A percentile compares a stretch with the other conserved stretches of the same genome.
Evolutionary conservation across 2,888 invertebrate genomes (phyloP).

Genomic region (Meliscaeva auricollis): DNA sequence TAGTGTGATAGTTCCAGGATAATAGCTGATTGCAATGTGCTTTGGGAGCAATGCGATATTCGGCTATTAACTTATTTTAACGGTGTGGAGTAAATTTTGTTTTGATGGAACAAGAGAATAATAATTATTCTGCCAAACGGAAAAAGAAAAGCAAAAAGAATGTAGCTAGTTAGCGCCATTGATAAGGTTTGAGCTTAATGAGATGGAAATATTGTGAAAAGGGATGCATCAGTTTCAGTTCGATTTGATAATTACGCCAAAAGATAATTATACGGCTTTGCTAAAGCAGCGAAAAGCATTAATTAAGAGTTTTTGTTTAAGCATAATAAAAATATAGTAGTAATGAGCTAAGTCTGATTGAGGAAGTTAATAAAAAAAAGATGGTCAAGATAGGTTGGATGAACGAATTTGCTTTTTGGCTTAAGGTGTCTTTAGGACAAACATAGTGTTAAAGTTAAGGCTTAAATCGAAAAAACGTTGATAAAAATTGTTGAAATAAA

Average conservation of each 20-base stretch:
- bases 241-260: neutral
- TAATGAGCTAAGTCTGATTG: too few relatives aligned
- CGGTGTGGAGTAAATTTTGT: constrained; percentile 29
- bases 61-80: constrained; percentile 38
- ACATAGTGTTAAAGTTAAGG: too few relatives aligned
- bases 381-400: too few relatives aligned
- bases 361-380: too few relatives aligned
- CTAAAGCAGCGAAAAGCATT: neutral
- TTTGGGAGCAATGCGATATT: neutral
- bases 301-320: neutral
- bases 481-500: too few relatives aligned
- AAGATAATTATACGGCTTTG: neutral
- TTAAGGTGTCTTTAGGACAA: too few relatives aligned
- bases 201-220: constrained; percentile 2
- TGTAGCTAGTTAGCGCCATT: neutral
- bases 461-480: too few relatives aligned
- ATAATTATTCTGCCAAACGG: too few relatives aligned
- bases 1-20: constrained; percentile 34
- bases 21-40: constrained; percentile 46
- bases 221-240: neutral
- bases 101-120: constrained; percentile 21
- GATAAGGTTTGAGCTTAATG: constrained; percentile 9
- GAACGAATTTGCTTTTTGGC: too few relatives aligned
- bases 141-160: neutral
- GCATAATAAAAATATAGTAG: too few relatives aligned